Conservation (phyloP, 2,888 invertebrate genomes). For the Liodrosophila aerea region DNA sequence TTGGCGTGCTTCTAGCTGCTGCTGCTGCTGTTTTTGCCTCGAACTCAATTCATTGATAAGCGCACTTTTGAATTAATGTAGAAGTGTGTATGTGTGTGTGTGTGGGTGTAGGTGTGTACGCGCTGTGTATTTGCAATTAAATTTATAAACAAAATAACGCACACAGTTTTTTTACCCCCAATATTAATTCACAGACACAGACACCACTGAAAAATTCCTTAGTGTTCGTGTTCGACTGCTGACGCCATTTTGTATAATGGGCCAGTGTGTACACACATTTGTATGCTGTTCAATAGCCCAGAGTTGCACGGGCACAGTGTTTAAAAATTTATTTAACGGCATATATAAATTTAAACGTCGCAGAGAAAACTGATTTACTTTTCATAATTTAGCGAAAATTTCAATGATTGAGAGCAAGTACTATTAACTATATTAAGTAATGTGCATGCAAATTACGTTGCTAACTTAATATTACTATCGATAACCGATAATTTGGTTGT, state of each 20-base stretch:
- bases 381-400: not conserved
- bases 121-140: constrained; percentile 73
- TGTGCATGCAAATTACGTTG: too few relatives aligned
- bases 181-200: constrained; percentile 78
- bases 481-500: constrained; percentile 26
- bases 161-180: constrained; percentile 70
- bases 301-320: constrained; percentile 41
- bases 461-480: not conserved
- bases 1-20: constrained; percentile 56
- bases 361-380: not conserved
- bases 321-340: constrained; percentile 7
- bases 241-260: constrained; percentile 67
- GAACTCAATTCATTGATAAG: constrained; percentile 71
- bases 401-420: too few relatives aligned
- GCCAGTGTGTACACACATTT: constrained; percentile 51
- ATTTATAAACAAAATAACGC: constrained; percentile 77
- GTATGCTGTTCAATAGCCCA: constrained; percentile 8
- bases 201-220: constrained; percentile 75
- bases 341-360: too few relatives aligned
- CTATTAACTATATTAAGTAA: too few relatives aligned
- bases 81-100: constrained; percentile 56
- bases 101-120: constrained; percentile 59
- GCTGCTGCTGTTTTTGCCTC: constrained; percentile 40
- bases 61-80: constrained; percentile 53
- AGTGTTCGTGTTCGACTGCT: constrained; percentile 69